Evolutionary conservation across 1,140 invertebrate species (phyloP), one percentile per base, ranked within the genome.

Genomic region (Dreissena polymorpha): DNA sequence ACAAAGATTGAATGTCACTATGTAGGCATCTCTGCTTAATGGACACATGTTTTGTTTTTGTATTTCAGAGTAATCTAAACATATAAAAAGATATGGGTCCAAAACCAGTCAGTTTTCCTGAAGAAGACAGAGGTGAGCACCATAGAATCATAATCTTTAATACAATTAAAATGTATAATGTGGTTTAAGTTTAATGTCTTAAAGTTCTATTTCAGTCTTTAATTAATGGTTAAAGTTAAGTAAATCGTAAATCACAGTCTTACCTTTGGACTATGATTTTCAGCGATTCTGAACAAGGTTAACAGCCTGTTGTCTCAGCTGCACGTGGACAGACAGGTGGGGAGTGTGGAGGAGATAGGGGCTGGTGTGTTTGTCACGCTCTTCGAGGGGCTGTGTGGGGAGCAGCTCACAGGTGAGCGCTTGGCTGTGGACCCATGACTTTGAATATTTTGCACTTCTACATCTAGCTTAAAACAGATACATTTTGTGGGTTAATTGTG

Each of bases 371-470:
- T 92, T 90, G 91, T 92, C 14, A 89, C 87, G 18, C 68, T 92
- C 60, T 92, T 89, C 86, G 91, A 92, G 88, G 91, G 91, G 27
- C 83, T 92, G 23, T 90, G 89, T 89, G 91, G 90, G 65, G 92
- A 92, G 77, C 81, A 85, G 27, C 74, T 92, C 10, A 85, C 88
- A 85, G 92, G 92, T 92, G 69, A 86, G 70, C 68, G 49, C 57
- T 23, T 8, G 27, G 16, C 1, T 21, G 65, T 12, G 3, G 10
- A 50, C 18, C 63, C 10, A 29, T 5, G 39, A 39, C 2, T 39
- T 39, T 39, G 39, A 39, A 5, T 39, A 39, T 39, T 39, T 39
- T 39, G 6, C 21, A 14, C 25, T 71, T n/a, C 21, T 49, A 18
- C 29, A 8, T 63, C 25, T n/a, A 57, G 60, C 23, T 68, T 18